These are phyloP conservation scores for Neoarius graeffei DNA, from an alignment of 2,113 vertebrate species.

Conservation along the genomic window DNA sequence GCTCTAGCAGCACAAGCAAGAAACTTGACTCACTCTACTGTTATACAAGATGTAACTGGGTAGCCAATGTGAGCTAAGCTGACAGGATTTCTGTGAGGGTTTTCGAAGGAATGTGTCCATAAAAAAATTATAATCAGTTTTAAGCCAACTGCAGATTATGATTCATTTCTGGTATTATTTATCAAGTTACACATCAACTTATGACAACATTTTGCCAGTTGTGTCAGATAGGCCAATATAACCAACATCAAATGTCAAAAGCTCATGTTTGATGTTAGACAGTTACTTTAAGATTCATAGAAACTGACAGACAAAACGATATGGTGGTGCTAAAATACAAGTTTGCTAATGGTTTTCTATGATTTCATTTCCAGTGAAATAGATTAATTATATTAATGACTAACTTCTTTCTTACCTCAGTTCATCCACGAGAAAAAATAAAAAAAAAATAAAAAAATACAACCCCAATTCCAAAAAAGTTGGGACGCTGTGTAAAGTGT, in stretches of 20 bases:
- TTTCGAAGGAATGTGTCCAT: neutral
- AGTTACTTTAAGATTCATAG: neutral
- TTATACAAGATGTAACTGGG: neutral
- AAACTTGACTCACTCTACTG: neutral
- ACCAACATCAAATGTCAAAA: neutral
- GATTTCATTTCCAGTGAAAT: neutral
- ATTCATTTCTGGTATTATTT: neutral
- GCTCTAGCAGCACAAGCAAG: neutral
- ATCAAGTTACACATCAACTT: neutral
- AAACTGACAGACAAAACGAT: neutral
- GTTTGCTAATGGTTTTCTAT: neutral
- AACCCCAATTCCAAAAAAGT: no score
- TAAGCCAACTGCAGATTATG: neutral
- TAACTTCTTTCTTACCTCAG: neutral
- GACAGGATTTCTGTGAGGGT: neutral
- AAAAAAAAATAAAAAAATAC: no score
- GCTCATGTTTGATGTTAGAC: neutral
- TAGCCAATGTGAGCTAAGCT: neutral
- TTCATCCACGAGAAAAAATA: neutral
- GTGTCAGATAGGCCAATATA: neutral
- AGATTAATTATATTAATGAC: neutral
- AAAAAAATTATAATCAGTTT: neutral
- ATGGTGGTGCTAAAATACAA: neutral
- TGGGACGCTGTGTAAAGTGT: no score
- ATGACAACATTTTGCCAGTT: neutral